phyloP scores from a whole-genome alignment of 2,797 vertebrate species.

The Onychomys leucogaster region DNA sequence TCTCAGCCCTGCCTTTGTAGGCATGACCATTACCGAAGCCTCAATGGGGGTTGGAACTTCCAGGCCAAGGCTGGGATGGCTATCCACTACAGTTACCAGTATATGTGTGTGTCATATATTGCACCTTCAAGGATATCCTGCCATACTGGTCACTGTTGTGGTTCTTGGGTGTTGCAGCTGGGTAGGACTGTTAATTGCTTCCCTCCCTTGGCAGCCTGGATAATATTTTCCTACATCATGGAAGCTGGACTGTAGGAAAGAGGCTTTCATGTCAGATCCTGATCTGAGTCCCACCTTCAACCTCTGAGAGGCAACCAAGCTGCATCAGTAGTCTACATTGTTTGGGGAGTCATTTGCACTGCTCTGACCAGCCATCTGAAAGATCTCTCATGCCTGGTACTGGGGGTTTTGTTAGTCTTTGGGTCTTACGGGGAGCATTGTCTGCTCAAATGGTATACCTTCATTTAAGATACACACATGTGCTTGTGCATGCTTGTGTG shows the following conservation, averaged over 20 bases:
- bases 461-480: background rate
- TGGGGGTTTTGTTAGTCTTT: background rate
- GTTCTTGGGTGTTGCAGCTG: no score
- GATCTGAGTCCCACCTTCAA: background rate
- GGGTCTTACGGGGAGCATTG: background rate
- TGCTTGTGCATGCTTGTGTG: no score
- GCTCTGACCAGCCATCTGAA: background rate
- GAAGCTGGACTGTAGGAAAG: background rate
- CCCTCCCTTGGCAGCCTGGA: background rate
- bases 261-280: background rate
- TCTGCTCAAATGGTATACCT: background rate
- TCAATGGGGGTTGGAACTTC: no score
- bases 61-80: no score
- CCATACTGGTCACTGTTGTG: background rate
- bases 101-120: no score
- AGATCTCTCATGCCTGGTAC: background rate
- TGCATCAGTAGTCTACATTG: background rate
- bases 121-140: background rate
- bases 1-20: no score
- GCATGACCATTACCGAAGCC: no score
- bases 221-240: background rate
- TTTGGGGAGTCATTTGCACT: background rate
- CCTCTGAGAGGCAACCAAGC: background rate
- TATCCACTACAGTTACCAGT: no score
- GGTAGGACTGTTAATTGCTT: background rate